Conservation (phyloP, 1,140 invertebrate species). For the Drosophila nigromelanica region DNA sequence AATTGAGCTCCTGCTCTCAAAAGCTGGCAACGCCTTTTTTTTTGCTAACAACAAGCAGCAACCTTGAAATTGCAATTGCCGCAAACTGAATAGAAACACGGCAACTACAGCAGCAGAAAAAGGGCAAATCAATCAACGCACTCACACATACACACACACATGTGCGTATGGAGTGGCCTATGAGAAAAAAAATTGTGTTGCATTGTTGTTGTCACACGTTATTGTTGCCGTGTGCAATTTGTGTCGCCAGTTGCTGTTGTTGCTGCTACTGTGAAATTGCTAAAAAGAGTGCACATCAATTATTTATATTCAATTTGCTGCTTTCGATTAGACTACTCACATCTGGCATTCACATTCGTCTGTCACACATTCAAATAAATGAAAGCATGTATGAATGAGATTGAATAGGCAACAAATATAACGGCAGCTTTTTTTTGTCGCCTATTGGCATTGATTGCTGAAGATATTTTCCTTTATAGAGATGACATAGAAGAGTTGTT, state of each 20-base stretch:
- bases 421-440: slow-evolving; percentile 30
- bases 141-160: slow-evolving; percentile 22
- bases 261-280: slow-evolving; percentile 29
- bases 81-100: slow-evolving; percentile 50
- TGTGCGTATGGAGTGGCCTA: slow-evolving; percentile 12
- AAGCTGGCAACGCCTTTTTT: slow-evolving; percentile 67
- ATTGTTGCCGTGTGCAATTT: slow-evolving; percentile 8
- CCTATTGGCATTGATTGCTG: slow-evolving; percentile 25
- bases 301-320: slow-evolving; percentile 77
- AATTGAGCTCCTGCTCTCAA: slow-evolving; percentile 75
- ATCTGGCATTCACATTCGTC: slow-evolving; percentile 46
- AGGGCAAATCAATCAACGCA: slow-evolving; percentile 71
- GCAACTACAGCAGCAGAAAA: slow-evolving; percentile 37
- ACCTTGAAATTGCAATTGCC: slow-evolving; percentile 60
- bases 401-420: too few relatives aligned
- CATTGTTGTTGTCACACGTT: slow-evolving; percentile 44
- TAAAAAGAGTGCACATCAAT: slow-evolving; percentile 62
- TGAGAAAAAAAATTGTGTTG: too few relatives aligned
- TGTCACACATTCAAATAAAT: slow-evolving; percentile 11
- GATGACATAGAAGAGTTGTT: slow-evolving; percentile 44
- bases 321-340: slow-evolving; percentile 66
- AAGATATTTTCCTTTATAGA: slow-evolving; percentile 37
- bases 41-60: slow-evolving; percentile 15
- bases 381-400: background rate
- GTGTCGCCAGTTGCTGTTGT: slow-evolving; percentile 42